phyloP scores from a whole-genome alignment of 1,140 invertebrate genomes.

The Caenorhabditis brenneri region DNA sequence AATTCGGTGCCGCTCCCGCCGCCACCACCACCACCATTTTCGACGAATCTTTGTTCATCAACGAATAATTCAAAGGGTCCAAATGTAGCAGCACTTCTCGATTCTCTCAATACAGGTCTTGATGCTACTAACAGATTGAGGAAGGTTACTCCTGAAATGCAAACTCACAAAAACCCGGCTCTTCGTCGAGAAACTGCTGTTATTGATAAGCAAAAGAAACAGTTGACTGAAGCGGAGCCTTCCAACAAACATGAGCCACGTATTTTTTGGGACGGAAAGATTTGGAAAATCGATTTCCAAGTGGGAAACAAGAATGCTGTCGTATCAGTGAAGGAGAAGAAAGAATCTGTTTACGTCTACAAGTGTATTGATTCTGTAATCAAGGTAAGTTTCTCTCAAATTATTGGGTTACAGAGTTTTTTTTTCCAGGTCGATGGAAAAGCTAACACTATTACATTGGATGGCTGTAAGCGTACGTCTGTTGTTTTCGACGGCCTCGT shows the following conservation, averaged over 20 bases:
- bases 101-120: conserved; percentile 17
- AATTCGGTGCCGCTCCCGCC: background rate
- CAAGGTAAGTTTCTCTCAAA: background rate
- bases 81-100: background rate
- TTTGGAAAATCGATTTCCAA: conserved; percentile 16
- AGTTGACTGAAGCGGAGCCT: too few species aligned
- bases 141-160: background rate
- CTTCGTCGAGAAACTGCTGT: background rate
- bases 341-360: background rate
- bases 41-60: background rate
- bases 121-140: background rate
- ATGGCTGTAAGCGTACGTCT: background rate
- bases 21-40: background rate
- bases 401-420: too few species aligned
- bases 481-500: conserved; percentile 7
- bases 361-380: conserved; percentile 11
- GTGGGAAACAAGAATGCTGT: background rate
- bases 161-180: background rate
- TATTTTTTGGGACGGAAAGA: background rate
- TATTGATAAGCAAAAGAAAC: background rate
- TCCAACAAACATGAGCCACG: background rate
- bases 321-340: background rate
- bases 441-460: background rate
- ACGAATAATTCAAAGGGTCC: background rate
- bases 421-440: conserved; percentile 3